Conservation (phyloP, 2,888 invertebrate species). For the Alsophila aescularia region DNA sequence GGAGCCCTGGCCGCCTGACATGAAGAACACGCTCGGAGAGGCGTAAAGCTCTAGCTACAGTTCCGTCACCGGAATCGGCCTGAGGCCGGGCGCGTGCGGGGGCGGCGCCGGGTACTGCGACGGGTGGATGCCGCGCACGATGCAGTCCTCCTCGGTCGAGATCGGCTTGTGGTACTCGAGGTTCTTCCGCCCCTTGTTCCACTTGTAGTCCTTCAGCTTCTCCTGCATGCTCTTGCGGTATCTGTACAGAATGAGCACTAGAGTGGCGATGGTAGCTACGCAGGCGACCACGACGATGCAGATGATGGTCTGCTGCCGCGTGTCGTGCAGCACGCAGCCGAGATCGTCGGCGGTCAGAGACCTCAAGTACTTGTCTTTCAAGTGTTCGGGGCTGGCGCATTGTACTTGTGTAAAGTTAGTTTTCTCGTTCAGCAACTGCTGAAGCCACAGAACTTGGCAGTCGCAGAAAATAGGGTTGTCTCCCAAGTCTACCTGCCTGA, state of each 20-base stretch:
- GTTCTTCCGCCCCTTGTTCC: slow-evolving; percentile 92
- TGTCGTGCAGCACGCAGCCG: slow-evolving; percentile 92
- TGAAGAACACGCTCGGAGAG: slow-evolving; percentile 92
- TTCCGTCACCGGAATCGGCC: slow-evolving; percentile 94
- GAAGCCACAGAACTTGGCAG: slow-evolving; percentile 92
- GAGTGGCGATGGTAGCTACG: slow-evolving; percentile 88
- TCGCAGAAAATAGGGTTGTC: slow-evolving; percentile 93
- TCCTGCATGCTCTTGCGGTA: slow-evolving; percentile 92
- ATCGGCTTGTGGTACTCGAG: slow-evolving; percentile 96
- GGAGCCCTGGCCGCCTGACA: slow-evolving; percentile 85
- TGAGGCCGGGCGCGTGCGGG: slow-evolving; percentile 77
- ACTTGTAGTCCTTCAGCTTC: slow-evolving; percentile 92
- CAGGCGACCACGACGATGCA: slow-evolving; percentile 90
- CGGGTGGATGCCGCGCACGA: slow-evolving; percentile 87
- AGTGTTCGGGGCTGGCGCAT: slow-evolving; percentile 89
- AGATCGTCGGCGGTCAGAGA: slow-evolving; percentile 90
- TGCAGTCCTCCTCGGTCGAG: slow-evolving; percentile 93
- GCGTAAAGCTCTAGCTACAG: slow-evolving; percentile 98
- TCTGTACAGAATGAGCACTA: slow-evolving; percentile 90
- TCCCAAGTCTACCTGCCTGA: slow-evolving; percentile 90
- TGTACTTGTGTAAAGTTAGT: slow-evolving; percentile 89
- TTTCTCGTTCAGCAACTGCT: slow-evolving; percentile 87
- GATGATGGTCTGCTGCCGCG: slow-evolving; percentile 91
- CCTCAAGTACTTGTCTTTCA: slow-evolving; percentile 88
- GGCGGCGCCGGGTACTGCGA: slow-evolving; percentile 81